Conservation (phyloP, 1,140 invertebrate genomes). For the Bemisia tabaci region DNA sequence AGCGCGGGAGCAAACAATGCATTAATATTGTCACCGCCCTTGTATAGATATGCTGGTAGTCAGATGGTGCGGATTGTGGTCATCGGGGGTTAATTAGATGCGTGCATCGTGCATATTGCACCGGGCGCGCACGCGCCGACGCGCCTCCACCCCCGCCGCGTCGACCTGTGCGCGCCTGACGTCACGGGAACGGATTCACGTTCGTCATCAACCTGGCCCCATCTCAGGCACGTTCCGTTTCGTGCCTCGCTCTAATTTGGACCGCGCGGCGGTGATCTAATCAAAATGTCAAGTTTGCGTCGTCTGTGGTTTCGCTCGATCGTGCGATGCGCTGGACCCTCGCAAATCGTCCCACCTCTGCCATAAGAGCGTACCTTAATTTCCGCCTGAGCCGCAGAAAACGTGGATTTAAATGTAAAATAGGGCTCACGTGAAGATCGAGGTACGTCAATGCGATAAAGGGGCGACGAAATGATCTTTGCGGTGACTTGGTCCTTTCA, state of each 20-base stretch:
- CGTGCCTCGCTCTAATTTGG: neutral
- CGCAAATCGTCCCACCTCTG: too few relatives aligned
- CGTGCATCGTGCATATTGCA: neutral
- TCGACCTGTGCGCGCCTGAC: neutral
- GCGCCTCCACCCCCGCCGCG: neutral
- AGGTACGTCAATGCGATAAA: too few relatives aligned
- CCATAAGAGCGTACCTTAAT: too few relatives aligned
- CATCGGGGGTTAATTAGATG: neutral
- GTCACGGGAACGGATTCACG: neutral
- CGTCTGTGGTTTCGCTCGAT: neutral
- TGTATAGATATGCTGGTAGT: neutral
- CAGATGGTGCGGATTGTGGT: neutral
- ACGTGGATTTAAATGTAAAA: too few relatives aligned
- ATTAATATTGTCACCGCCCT: neutral
- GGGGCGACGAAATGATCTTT: too few relatives aligned
- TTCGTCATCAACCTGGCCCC: neutral
- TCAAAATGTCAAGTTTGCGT: neutral
- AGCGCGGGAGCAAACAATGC: neutral
- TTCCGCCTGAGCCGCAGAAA: too few relatives aligned
- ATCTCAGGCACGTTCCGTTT: neutral
- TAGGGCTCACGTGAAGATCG: too few relatives aligned
- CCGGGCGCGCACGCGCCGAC: neutral
- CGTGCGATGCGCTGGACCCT: too few relatives aligned
- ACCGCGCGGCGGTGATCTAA: neutral
- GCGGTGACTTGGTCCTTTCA: too few relatives aligned